Conservation (phyloP, 2,888 invertebrate genomes). For the Petrolisthes manimaculis region DNA sequence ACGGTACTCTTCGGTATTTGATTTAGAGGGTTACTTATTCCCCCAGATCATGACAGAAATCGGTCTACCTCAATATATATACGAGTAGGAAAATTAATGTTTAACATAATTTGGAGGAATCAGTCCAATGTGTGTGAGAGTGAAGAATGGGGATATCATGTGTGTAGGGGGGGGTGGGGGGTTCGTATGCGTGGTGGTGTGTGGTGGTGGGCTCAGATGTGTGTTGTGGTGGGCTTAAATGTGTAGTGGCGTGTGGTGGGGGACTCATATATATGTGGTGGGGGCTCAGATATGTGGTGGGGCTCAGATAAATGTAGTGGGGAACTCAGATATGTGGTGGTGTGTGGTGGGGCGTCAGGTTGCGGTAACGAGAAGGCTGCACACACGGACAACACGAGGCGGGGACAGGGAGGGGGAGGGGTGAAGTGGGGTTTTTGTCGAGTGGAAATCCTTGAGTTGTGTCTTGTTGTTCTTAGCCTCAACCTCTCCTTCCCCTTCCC, state of each 20-base stretch:
- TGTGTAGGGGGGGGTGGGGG: not conserved
- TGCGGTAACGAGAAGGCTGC: not conserved
- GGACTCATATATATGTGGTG: not conserved
- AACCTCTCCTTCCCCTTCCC: not conserved
- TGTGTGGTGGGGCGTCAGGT: constrained; percentile 18
- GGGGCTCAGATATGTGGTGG: not conserved
- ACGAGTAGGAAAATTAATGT: too few species aligned
- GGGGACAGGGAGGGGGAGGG: not conserved
- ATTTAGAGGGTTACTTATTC: too few species aligned
- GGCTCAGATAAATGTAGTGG: not conserved
- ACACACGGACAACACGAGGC: constrained; percentile 8
- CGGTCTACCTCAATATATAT: too few species aligned
- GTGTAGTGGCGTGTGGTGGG: too few species aligned
- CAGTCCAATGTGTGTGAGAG: too few species aligned
- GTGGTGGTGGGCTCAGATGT: constrained; percentile 4
- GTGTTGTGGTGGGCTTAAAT: too few species aligned
- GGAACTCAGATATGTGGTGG: constrained; percentile 18
- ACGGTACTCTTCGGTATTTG: too few species aligned
- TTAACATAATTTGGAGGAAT: too few species aligned
- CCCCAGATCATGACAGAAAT: too few species aligned
- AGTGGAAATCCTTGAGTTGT: not conserved
- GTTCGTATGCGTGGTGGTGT: not conserved
- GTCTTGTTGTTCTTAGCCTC: not conserved
- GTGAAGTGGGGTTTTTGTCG: constrained; percentile 1
- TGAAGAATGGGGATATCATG: too few species aligned